Base-by-base conservation (phyloP, 2,797 vertebrate genomes). In the Cuculus canorus region DNA sequence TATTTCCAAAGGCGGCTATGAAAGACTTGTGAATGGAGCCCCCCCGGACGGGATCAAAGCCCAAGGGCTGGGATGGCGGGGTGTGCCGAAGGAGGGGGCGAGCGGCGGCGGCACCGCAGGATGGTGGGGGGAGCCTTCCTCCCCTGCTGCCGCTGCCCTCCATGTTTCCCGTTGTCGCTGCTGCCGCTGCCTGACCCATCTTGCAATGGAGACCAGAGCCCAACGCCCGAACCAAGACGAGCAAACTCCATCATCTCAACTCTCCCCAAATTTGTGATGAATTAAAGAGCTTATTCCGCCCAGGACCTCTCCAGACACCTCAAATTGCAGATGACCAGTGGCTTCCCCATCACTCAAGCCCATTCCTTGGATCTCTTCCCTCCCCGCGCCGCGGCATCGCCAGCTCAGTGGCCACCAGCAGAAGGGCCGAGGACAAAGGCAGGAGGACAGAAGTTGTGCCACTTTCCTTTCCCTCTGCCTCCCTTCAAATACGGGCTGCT, bases 11-110 rank as follows among this genome's bases (percentile, higher is more conserved):
- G 97, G 97, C 97, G 97, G 97, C 98, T 95, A 97, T 97, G 96
- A 97, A 97, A 96, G 97, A 97, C 98, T 97, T 73, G 98, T 98
- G 98, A 98, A 98, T 97, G 97, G 97, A 97, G 96, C 97, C 96
- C 96, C 96, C 98, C 96, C 11, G 88, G 33, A 94, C 95, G 96
- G 98, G 98, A 99, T 98, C 98, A 99, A 98, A 98, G 96, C 87
- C 59, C 13, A 3, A 57, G 82, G 88, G 90, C 73, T 7, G 81
- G 93, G 96, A 86, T 54, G 13, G 72, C 61, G 56, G 92, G 92
- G 91, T 88, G 82, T 84, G 96, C 93, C 83, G 87, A 92, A 97
- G 97, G 97, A 95, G 97, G 96, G 95, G 98, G 97, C 94, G 96
- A 95, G 97, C 94, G 88, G 97, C 91, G 53, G 96, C 97, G 69